These are phyloP conservation scores for Chiloscyllium plagiosum DNA, from an alignment of 2,113 vertebrate genomes.

Conservation along the genomic window DNA sequence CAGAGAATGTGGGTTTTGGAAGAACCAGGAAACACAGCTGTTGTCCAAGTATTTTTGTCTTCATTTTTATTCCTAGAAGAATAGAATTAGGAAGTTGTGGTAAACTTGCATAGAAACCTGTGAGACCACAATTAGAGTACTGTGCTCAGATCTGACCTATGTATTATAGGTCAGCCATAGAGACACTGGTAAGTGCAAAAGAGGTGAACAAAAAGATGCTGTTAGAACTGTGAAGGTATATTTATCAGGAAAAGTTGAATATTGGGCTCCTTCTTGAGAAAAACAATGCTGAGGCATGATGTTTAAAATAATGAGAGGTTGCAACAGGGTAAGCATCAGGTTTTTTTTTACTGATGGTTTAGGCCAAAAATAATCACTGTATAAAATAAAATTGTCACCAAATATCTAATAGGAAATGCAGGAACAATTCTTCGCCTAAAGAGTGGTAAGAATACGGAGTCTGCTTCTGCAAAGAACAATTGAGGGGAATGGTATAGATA, in stretches of 20 bases:
- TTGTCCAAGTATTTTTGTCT: neutral
- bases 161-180: neutral
- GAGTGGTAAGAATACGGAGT: neutral
- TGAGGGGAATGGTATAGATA: neutral
- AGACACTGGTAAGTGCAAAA: neutral
- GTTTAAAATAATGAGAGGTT: neutral
- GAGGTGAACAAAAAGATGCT: neutral
- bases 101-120: neutral
- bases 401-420: neutral
- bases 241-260: neutral
- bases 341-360: neutral
- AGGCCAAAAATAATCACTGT: neutral
- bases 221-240: neutral
- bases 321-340: neutral
- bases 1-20: neutral
- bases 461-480: neutral
- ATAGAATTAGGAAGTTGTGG: neutral
- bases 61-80: neutral
- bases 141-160: neutral
- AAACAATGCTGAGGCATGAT: neutral
- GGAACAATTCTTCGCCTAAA: neutral
- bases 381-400: neutral
- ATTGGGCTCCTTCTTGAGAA: neutral
- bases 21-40: neutral
- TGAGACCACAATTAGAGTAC: neutral